phyloP scores from a whole-genome alignment of 2,113 vertebrate species.

The Camelus bactrianus region DNA sequence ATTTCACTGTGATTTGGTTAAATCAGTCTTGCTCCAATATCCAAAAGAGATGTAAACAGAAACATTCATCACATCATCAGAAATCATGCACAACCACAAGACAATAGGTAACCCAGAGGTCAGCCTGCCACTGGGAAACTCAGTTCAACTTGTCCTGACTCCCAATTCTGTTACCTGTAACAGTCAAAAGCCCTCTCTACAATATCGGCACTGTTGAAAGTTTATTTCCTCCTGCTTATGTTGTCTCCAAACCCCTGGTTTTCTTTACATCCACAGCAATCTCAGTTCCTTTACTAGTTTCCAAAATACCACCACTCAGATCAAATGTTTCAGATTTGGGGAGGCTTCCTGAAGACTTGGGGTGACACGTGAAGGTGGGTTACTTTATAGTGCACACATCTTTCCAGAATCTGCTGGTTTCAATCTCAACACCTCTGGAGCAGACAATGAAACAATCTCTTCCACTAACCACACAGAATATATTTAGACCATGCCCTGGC shows the following conservation, averaged over 20 bases:
- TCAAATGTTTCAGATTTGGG: background rate
- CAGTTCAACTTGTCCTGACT: background rate
- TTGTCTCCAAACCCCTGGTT: background rate
- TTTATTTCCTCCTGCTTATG: background rate
- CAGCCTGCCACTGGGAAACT: background rate
- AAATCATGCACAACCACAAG: background rate
- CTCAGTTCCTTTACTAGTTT: background rate
- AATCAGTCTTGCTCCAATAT: background rate
- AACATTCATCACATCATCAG: conserved; percentile 36
- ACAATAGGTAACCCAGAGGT: background rate
- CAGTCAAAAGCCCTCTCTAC: background rate
- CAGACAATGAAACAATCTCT: background rate
- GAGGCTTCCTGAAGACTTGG: background rate
- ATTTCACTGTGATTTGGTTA: conserved; percentile 35
- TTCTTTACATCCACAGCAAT: background rate
- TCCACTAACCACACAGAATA: background rate
- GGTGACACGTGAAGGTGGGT: background rate
- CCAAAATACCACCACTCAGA: background rate
- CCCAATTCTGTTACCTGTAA: background rate
- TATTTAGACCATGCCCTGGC: background rate
- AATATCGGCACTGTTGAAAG: background rate
- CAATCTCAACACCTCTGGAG: background rate
- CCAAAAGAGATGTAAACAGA: conserved; percentile 22
- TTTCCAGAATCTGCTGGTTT: background rate
- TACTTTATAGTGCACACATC: background rate